phyloP scores from a whole-genome alignment of 2,113 vertebrate species.

The Pygoscelis antarcticus region DNA sequence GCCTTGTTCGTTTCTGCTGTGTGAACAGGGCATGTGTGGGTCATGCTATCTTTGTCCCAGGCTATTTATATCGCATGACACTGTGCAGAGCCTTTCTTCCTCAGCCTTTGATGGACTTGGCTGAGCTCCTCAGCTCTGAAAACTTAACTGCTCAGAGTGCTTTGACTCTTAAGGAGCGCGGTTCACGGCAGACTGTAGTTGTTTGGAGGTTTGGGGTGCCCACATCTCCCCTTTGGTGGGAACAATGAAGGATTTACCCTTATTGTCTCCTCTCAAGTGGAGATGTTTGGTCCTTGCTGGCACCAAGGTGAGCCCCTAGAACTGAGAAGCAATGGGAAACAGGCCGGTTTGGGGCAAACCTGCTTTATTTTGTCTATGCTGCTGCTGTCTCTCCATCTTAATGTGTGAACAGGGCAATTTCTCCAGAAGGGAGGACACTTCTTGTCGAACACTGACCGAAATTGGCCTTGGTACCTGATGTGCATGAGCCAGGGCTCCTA shows the following conservation, averaged over 20 bases:
- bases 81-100: background rate
- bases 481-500: background rate
- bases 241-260: background rate
- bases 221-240: background rate
- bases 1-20: background rate
- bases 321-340: background rate
- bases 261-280: background rate
- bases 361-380: background rate
- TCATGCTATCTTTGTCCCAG: background rate
- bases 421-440: background rate
- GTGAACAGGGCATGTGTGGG: background rate
- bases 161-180: background rate
- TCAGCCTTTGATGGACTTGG: constrained; percentile 2
- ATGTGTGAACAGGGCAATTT: background rate
- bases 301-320: background rate
- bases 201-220: background rate
- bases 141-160: background rate
- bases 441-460: background rate
- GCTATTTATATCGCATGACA: background rate
- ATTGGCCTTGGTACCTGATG: background rate
- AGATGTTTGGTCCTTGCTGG: background rate
- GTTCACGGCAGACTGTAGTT: background rate
- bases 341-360: background rate
- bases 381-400: background rate
- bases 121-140: background rate